phyloP scores from a whole-genome alignment of 2,888 invertebrate species.

The Disparrhopalites patrizii region DNA sequence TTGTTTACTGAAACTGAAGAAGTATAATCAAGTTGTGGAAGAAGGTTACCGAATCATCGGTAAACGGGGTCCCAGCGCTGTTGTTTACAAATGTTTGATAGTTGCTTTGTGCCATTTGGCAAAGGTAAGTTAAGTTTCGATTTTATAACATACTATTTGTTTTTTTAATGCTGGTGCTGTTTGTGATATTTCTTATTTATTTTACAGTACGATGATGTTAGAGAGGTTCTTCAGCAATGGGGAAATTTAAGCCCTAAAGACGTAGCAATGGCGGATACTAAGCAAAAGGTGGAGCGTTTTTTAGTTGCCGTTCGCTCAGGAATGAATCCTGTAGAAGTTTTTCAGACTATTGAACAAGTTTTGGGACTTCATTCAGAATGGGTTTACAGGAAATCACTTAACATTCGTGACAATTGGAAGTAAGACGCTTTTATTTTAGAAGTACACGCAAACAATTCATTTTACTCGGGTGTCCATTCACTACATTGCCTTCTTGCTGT shows the following conservation, averaged over 20 bases:
- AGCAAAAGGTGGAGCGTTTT: slow-evolving; percentile 39
- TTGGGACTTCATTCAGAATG: slow-evolving; percentile 30
- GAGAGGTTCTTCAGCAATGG: slow-evolving; percentile 42
- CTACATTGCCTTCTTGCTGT: too few relatives aligned
- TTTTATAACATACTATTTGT: background rate
- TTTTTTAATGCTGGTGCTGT: background rate
- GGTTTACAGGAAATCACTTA: slow-evolving; percentile 18
- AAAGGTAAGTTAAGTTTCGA: slow-evolving; percentile 31
- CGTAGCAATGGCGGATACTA: slow-evolving; percentile 34
- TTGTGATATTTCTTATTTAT: slow-evolving; percentile 9
- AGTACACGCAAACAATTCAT: too few relatives aligned
- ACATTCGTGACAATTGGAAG: slow-evolving; percentile 33
- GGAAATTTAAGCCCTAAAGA: slow-evolving; percentile 37
- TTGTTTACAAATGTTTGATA: slow-evolving; percentile 42
- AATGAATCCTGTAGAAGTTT: slow-evolving; percentile 35
- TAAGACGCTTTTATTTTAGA: slow-evolving; percentile 22
- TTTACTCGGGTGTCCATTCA: too few relatives aligned
- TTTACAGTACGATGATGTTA: slow-evolving; percentile 39
- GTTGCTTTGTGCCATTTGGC: slow-evolving; percentile 39
- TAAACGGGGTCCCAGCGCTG: slow-evolving; percentile 37
- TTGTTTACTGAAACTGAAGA: slow-evolving; percentile 38
- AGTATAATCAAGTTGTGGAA: slow-evolving; percentile 37
- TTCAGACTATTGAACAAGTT: slow-evolving; percentile 37
- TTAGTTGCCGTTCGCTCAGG: slow-evolving; percentile 40
- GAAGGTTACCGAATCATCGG: slow-evolving; percentile 42